These are phyloP conservation scores for Muschampia plurimacula DNA, from an alignment of 2,888 invertebrate species.

Conservation along the genomic window DNA sequence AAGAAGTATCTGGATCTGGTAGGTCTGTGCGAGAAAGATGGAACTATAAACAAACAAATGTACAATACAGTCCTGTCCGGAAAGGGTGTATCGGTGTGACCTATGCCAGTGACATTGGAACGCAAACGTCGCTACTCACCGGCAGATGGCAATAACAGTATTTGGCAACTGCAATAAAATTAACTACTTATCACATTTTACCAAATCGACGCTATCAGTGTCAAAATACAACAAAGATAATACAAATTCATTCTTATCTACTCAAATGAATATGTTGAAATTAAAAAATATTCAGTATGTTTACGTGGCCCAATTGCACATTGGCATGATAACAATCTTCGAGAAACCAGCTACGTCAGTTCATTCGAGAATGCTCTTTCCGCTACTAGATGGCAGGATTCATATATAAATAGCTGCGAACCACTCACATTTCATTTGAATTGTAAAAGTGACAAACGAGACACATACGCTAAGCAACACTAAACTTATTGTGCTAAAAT, in stretches of 20 bases:
- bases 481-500: conserved; percentile 50
- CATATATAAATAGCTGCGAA: conserved; percentile 54
- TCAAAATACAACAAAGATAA: background rate
- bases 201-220: background rate
- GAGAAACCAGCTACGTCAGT: conserved; percentile 34
- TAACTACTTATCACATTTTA: background rate
- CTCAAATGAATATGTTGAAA: background rate
- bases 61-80: background rate
- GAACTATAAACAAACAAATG: background rate
- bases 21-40: too few species aligned
- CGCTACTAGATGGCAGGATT: conserved; percentile 60
- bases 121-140: conserved; percentile 37
- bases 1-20: too few species aligned
- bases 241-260: background rate
- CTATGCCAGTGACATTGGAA: conserved; percentile 39
- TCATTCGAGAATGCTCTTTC: conserved; percentile 60
- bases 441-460: conserved; percentile 35
- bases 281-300: background rate
- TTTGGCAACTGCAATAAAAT: background rate
- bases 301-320: conserved; percentile 41
- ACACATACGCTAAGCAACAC: conserved; percentile 28
- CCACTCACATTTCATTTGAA: conserved; percentile 44
- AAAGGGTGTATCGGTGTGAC: conserved; percentile 1
- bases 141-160: conserved; percentile 40
- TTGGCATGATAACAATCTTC: conserved; percentile 27